Conservation (phyloP, 2,888 invertebrate species). For the Ormia ochracea region DNA sequence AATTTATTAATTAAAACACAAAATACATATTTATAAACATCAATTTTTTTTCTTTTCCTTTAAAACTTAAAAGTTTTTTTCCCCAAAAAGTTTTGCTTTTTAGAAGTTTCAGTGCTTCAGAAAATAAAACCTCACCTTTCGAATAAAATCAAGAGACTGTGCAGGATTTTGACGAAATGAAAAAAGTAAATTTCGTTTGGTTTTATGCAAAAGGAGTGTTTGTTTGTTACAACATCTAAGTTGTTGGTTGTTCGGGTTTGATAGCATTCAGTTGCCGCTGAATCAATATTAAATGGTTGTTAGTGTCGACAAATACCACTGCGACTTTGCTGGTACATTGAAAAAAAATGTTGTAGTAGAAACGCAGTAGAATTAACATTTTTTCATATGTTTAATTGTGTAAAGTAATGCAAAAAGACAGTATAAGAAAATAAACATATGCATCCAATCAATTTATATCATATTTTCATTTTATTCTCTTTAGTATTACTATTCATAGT, state of each 20-base stretch:
- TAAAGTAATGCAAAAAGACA: too few relatives aligned
- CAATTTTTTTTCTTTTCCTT: conserved; percentile 21
- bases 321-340: too few relatives aligned
- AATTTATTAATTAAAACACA: conserved; percentile 40
- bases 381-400: too few relatives aligned
- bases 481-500: too few relatives aligned
- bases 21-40: conserved; percentile 14
- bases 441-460: too few relatives aligned
- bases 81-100: conserved; percentile 43
- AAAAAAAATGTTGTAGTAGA: too few relatives aligned
- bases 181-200: conserved; percentile 54
- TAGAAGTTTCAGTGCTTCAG: conserved; percentile 55
- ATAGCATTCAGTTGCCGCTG: background rate
- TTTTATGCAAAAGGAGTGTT: conserved; percentile 58
- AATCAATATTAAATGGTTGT: background rate
- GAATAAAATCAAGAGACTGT: conserved; percentile 66
- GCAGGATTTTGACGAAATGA: conserved; percentile 58
- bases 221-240: conserved; percentile 41
- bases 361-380: too few relatives aligned
- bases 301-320: background rate
- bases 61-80: conserved; percentile 25
- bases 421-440: too few relatives aligned
- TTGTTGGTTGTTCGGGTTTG: conserved; percentile 17
- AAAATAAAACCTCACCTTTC: conserved; percentile 67
- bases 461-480: too few relatives aligned